These are phyloP conservation scores for Butorides virescens DNA, from an alignment of 2,113 vertebrate genomes.

Conservation along the genomic window DNA sequence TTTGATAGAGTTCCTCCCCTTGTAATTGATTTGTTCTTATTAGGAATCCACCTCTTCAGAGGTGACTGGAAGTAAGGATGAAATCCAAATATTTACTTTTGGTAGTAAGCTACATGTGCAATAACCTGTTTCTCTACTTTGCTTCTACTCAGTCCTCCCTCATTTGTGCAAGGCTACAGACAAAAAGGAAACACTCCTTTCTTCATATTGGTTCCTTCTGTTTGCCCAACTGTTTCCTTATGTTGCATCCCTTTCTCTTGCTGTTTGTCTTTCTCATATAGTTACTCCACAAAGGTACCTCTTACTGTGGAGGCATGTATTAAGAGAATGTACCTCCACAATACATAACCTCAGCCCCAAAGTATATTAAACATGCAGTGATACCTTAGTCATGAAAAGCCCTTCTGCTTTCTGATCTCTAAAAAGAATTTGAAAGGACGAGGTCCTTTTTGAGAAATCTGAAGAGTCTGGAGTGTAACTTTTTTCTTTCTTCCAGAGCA, in stretches of 20 bases:
- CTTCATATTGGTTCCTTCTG: neutral
- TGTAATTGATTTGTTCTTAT: conserved; percentile 19
- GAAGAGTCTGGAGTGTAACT: neutral
- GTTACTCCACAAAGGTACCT: neutral
- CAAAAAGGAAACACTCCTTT: conserved; percentile 4
- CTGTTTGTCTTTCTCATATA: neutral
- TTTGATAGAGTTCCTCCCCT: neutral
- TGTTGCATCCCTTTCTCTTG: conserved; percentile 10
- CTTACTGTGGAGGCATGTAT: no score
- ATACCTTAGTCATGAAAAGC: neutral
- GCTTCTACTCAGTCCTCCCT: neutral
- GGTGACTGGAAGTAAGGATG: conserved; percentile 22
- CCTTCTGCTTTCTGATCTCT: neutral
- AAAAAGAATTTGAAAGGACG: neutral
- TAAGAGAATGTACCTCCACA: neutral
- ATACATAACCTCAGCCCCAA: neutral
- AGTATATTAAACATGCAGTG: neutral
- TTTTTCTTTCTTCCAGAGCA: neutral
- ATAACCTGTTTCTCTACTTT: neutral
- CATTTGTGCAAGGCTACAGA: neutral
- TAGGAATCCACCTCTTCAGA: conserved; percentile 5
- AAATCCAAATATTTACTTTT: neutral
- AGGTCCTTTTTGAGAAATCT: neutral
- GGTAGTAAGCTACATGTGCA: neutral
- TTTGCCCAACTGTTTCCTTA: conserved; percentile 20